Conservation (phyloP, 2,113 vertebrate genomes). For the Phocoena phocoena region DNA sequence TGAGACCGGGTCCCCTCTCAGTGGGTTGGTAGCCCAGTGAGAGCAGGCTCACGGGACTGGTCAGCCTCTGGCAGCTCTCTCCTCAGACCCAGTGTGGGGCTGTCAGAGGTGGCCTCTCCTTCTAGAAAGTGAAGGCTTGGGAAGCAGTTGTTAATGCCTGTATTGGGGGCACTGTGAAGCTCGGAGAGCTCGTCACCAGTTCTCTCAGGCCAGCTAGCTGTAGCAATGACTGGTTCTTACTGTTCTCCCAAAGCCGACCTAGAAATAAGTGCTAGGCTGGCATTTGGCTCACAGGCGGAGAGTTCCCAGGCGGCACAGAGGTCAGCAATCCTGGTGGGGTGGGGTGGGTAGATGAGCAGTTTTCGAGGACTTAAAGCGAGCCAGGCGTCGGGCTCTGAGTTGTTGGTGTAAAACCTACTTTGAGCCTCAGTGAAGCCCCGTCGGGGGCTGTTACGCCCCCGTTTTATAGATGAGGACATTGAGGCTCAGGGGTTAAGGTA, state of each 20-base stretch:
- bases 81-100: background rate
- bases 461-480: background rate
- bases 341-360: background rate
- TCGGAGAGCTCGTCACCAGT: background rate
- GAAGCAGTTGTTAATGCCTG: conserved; percentile 58
- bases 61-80: background rate
- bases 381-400: background rate
- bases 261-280: background rate
- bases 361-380: background rate
- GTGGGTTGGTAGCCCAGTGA: background rate
- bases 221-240: background rate
- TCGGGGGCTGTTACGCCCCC: too few relatives aligned
- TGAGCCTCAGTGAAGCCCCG: background rate
- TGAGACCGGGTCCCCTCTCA: background rate
- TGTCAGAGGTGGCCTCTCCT: conserved; percentile 56
- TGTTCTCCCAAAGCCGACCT: background rate
- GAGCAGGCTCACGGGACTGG: background rate
- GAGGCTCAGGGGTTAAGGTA: background rate
- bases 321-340: background rate
- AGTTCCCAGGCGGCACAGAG: background rate
- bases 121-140: conserved; percentile 56
- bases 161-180: conserved; percentile 50
- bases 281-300: background rate
- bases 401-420: background rate
- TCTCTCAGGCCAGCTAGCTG: background rate